Percentiles rank a stretch among this genome's conserved stretches.
These are phyloP conservation scores for Epizoanthus illoricatus DNA, from an alignment of 92 coral and sea anemone species.

Conservation along the genomic window DNA sequence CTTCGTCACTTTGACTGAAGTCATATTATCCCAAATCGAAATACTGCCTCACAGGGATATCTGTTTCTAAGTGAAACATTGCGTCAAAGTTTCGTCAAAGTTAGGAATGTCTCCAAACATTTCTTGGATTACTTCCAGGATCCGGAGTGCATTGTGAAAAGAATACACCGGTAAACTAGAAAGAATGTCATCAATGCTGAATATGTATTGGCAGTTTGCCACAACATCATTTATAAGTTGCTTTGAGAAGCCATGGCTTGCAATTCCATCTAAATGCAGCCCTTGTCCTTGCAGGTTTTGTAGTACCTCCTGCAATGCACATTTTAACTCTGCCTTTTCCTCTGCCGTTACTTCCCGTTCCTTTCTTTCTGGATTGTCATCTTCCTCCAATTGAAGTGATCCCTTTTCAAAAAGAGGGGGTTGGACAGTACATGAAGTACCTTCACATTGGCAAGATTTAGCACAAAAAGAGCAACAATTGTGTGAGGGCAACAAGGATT, in stretches of 20 bases:
- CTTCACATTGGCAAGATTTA: conserved; percentile 50
- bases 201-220: conserved; percentile 39
- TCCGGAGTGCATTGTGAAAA: conserved; percentile 23
- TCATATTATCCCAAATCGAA: conserved; percentile 3
- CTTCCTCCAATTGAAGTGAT: conserved; percentile 6
- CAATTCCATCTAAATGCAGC: conserved; percentile 26
- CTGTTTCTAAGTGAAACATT: conserved; percentile 24
- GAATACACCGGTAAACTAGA: conserved; percentile 56
- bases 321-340: conserved; percentile 42
- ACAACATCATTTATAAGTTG: conserved; percentile 42
- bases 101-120: conserved; percentile 55
- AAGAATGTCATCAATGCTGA: conserved; percentile 41
- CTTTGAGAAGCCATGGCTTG: conserved; percentile 57
- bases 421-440: conserved; percentile 10
- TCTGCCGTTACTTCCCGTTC: conserved; percentile 40
- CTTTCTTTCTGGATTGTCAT: background rate
- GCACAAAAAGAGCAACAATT: conserved; percentile 61
- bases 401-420: conserved; percentile 38
- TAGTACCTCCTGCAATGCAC: conserved; percentile 44
- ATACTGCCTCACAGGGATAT: background rate
- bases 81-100: conserved; percentile 43
- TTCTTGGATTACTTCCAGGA: conserved; percentile 67
- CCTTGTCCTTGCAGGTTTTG: conserved; percentile 24
- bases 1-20: too few species aligned
- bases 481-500: conserved; percentile 51